Percentiles rank a stretch among this genome's conserved stretches.
phyloP scores from a whole-genome alignment of 2,797 vertebrate genomes.

The Silurus lanzhouensis region DNA sequence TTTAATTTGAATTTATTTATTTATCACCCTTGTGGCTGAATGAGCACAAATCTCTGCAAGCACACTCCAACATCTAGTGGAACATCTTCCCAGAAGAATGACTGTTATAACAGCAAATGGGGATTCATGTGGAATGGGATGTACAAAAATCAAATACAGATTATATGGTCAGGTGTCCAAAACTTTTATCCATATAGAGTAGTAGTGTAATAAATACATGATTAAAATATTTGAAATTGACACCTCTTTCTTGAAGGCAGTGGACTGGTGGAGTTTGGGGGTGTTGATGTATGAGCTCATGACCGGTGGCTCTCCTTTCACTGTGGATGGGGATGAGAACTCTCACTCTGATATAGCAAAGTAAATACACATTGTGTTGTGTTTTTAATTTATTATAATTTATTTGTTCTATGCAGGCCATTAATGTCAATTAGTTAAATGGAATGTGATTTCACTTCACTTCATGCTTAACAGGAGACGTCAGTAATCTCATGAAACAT shows the following conservation, averaged over 20 bases:
- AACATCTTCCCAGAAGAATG: no score
- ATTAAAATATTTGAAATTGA: not conserved
- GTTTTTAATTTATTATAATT: not conserved
- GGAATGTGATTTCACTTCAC: not conserved
- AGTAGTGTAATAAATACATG: not conserved
- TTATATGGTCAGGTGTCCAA: no score
- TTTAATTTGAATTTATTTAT: no score
- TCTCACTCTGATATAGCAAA: constrained; percentile 96
- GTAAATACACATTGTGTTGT: constrained; percentile 70
- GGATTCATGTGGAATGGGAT: no score
- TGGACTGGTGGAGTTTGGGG: constrained; percentile 99
- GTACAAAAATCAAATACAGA: no score
- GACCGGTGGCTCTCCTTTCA: constrained; percentile 97
- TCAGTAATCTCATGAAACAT: not conserved
- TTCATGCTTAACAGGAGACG: not conserved
- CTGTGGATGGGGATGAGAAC: constrained; percentile 95
- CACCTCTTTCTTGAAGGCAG: constrained; percentile 77
- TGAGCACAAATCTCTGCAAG: no score
- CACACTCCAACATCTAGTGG: no score
- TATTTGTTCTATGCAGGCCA: not conserved
- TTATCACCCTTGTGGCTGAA: no score
- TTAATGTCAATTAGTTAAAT: not conserved
- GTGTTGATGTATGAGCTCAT: constrained; percentile 97
- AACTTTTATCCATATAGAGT: no score
- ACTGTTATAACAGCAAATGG: no score